phyloP scores from a whole-genome alignment of 2,888 invertebrate genomes.

The Erebia palarica region DNA sequence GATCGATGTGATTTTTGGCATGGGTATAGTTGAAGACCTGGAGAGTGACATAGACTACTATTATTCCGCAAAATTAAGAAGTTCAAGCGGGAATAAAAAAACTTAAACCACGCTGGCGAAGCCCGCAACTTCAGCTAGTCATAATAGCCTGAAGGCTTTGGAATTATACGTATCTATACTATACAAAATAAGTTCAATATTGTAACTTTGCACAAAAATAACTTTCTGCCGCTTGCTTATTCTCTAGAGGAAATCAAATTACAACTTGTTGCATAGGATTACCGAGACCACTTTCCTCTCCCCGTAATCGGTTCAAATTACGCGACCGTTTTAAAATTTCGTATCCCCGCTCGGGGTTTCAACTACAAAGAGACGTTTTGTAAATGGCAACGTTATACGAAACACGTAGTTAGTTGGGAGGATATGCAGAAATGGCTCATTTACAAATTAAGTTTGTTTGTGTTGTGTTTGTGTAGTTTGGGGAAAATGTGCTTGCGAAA shows the following conservation, averaged over 20 bases:
- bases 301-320: constrained; percentile 40
- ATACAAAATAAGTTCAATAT: constrained; percentile 10
- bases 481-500: constrained; percentile 22
- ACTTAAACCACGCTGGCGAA: no score
- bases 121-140: no score
- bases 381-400: constrained; percentile 37
- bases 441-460: constrained; percentile 42
- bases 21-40: no score
- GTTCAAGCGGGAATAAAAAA: no score
- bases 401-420: constrained; percentile 34
- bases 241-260: constrained; percentile 45
- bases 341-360: constrained; percentile 19
- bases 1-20: no score
- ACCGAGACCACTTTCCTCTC: constrained; percentile 45
- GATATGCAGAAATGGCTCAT: constrained; percentile 42
- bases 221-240: constrained; percentile 35
- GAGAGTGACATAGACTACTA: no score
- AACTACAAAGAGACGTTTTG: constrained; percentile 14
- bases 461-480: constrained; percentile 22
- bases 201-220: constrained; percentile 21
- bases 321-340: constrained; percentile 40
- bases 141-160: no score
- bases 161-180: no score
- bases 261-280: constrained; percentile 47
- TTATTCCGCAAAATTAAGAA: no score